Conservation (phyloP, 2,797 vertebrate species). For the Poecilia velifera region DNA sequence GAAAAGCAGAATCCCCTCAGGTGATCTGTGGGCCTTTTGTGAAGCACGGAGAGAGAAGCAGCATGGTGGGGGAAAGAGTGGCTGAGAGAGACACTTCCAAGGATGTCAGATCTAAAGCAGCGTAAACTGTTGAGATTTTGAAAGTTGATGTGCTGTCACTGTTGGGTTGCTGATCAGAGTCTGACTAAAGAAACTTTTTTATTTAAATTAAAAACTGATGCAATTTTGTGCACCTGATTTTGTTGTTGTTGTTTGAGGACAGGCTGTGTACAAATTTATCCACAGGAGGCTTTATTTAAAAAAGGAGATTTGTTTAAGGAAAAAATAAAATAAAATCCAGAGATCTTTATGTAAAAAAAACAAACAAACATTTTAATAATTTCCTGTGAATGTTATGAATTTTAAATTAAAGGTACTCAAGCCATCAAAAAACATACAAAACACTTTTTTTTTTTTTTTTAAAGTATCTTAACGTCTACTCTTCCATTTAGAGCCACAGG, state of each 20-base stretch:
- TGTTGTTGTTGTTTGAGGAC: not conserved
- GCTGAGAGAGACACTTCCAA: slow-evolving; percentile 23
- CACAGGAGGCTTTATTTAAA: slow-evolving; percentile 5
- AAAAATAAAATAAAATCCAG: not conserved
- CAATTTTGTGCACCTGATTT: not conserved
- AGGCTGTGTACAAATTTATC: not conserved
- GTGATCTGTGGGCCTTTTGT: slow-evolving; percentile 60
- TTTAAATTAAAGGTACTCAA: not conserved
- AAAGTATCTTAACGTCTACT: not conserved
- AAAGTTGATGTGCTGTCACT: not conserved
- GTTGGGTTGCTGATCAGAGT: not conserved
- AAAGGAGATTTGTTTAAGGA: not conserved
- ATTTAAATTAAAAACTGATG: not conserved
- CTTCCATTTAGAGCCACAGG: not conserved
- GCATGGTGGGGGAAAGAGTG: slow-evolving; percentile 15
- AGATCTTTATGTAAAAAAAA: not conserved
- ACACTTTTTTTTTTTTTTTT: not conserved
- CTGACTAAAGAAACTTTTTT: not conserved
- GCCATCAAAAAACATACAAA: not conserved
- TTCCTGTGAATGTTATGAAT: not conserved
- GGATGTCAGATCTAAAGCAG: slow-evolving; percentile 18
- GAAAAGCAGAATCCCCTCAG: slow-evolving; percentile 53
- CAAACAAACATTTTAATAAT: not conserved
- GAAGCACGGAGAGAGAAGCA: slow-evolving; percentile 36
- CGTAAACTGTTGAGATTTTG: slow-evolving; percentile 20